A percentile compares a stretch with the other conserved stretches of the same genome.
Conservation (phyloP, 2,888 invertebrate genomes). For the Pristionchus exspectatus region DNA sequence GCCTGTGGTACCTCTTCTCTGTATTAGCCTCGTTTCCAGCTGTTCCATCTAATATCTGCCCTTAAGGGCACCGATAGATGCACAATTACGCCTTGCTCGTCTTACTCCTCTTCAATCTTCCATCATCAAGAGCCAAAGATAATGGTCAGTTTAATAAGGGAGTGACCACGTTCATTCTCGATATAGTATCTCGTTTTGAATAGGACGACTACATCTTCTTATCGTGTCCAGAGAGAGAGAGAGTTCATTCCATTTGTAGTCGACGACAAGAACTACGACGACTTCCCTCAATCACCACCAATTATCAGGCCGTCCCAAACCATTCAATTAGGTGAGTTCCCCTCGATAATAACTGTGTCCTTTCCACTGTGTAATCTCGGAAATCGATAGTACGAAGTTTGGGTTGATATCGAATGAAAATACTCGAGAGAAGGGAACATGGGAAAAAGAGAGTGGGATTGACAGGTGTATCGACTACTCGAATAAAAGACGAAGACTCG, state of each 20-base stretch:
- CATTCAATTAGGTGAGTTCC: conserved; percentile 24
- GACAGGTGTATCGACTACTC: conserved; percentile 12
- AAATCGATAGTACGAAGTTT: background rate
- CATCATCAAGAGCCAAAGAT: background rate
- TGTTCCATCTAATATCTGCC: background rate
- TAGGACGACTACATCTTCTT: background rate
- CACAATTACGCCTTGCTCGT: background rate
- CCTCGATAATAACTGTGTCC: background rate
- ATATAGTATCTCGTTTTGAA: background rate
- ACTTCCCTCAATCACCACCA: background rate
- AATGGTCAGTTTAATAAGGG: conserved; percentile 4
- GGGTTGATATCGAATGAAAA: background rate
- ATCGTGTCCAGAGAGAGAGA: background rate
- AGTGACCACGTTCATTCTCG: background rate
- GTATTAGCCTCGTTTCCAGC: background rate
- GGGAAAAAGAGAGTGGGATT: background rate
- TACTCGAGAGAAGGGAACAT: background rate
- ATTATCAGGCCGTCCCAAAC: conserved; percentile 3
- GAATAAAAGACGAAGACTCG: background rate
- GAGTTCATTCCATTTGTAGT: conserved; percentile 30
- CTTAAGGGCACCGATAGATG: conserved; percentile 35
- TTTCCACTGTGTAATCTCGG: background rate
- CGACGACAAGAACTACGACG: background rate
- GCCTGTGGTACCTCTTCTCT: conserved; percentile 5
- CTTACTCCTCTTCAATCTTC: background rate